phyloP scores from a whole-genome alignment of 2,797 vertebrate genomes.

The Notolepis coatsorum region DNA sequence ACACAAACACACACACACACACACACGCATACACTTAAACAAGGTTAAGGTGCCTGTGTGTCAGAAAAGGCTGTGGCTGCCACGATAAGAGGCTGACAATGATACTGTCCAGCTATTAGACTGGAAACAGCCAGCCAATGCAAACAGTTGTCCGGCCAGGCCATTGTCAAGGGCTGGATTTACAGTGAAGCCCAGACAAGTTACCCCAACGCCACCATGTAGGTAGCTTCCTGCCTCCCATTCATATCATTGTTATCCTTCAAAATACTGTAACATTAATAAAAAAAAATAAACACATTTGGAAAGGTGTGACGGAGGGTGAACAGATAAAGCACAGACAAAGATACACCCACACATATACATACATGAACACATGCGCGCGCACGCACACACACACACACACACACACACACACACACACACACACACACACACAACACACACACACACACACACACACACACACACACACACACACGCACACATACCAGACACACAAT shows the following conservation, averaged over 20 bases:
- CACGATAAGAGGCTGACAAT: conserved; percentile 93
- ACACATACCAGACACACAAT: conserved; percentile 39
- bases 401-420: conserved; percentile 11
- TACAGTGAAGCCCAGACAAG: conserved; percentile 69
- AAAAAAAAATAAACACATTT: conserved; percentile 71
- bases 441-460: conserved; percentile 25
- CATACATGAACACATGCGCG: no score
- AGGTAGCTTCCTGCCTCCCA: conserved; percentile 68
- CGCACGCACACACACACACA: background rate
- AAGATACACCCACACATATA: conserved; percentile 19
- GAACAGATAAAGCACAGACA: conserved; percentile 56
- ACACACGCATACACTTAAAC: conserved; percentile 64
- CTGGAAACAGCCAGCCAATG: conserved; percentile 93
- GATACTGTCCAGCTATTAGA: conserved; percentile 94
- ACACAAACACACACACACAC: conserved; percentile 25
- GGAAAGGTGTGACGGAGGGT: conserved; percentile 67
- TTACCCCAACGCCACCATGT: conserved; percentile 58
- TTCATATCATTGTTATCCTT: conserved; percentile 64
- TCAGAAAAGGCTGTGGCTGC: conserved; percentile 90
- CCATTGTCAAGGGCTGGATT: conserved; percentile 75
- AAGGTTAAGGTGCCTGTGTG: conserved; percentile 87
- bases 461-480: conserved; percentile 25
- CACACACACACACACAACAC: conserved; percentile 16
- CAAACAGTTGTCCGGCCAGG: conserved; percentile 81
- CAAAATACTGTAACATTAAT: conserved; percentile 65